Base-by-base conservation (phyloP, 2,797 vertebrate genomes). In the Enteromius afrohamiltoni region DNA sequence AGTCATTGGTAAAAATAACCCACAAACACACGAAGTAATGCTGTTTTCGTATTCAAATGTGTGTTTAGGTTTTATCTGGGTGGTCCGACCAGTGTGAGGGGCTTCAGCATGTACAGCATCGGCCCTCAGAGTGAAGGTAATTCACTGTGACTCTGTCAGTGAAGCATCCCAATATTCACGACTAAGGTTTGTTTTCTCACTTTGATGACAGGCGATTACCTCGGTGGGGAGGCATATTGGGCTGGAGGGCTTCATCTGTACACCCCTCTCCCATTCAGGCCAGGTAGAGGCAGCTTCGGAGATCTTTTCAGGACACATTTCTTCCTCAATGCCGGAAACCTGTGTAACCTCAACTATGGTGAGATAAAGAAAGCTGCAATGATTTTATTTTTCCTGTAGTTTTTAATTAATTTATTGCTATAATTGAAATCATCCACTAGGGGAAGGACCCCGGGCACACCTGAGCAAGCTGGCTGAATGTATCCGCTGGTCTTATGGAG, bases 51-150 rank as follows among this genome's bases (percentile, higher is more conserved):
- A 23, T 51, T 29, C 19, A 64, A 42, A 23, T 13, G 9, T 37
- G 31, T 29, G 13, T 82, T 51, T 87, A 99, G 98, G 93, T 99
- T 99, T 91, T 99, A 99, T 89, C 95, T 99, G 0, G 98, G 98
- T 8, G 98, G 98, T 67, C 97, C 98, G 31, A 99, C 98, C 1
- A 99, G 97, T 0, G 96, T 99, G 83, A 94, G 98, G 45, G 98
- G 98, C 6, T 99, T 99, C 93, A 98, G 97, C 84, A 99, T 99
- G 98, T 98, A 99, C 93, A 99, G 98, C 89, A 96, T 99, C 31
- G 98, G 98, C 77, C 98, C 98, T 17, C 97, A 99, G 90, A 99
- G 96, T 3, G 97, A 99, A 96, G 98, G 98, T 99, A 26, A 60
- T 17, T 7, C 8, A 51, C 78, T 78, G 40, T 29, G 9, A 77